Conservation (phyloP, 2,888 invertebrate genomes). For the Scrobipalpa atriplicella region DNA sequence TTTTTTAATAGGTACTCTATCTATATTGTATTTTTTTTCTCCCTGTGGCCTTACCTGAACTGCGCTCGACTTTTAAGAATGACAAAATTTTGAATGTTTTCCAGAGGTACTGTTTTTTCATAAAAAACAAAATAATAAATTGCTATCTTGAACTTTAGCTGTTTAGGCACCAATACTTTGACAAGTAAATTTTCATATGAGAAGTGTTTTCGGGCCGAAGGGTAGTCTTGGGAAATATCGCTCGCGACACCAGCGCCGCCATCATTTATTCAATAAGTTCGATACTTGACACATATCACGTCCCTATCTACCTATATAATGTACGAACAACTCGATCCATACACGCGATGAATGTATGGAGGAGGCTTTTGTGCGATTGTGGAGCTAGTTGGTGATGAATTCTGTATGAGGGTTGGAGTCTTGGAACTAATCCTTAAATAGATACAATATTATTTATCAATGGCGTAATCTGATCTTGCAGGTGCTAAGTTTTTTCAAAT, state of each 20-base stretch:
- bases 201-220: constrained; percentile 20
- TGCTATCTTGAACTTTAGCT: too few species aligned
- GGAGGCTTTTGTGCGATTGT: not conserved
- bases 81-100: too few species aligned
- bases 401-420: constrained; percentile 1
- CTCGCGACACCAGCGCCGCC: constrained; percentile 40
- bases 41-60: too few species aligned
- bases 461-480: not conserved
- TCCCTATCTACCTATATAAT: constrained; percentile 39
- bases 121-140: too few species aligned
- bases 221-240: constrained; percentile 37
- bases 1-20: too few species aligned
- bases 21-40: too few species aligned
- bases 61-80: too few species aligned
- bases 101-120: too few species aligned
- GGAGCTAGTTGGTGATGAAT: constrained; percentile 4
- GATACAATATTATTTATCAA: not conserved
- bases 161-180: not conserved
- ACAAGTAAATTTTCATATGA: not conserved
- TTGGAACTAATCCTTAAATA: not conserved
- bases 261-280: constrained; percentile 51
- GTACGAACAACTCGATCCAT: constrained; percentile 36
- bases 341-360: constrained; percentile 18
- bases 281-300: constrained; percentile 49
- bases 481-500: too few species aligned